These are phyloP conservation scores for Platypus cylindrus DNA, from an alignment of 2,888 invertebrate genomes.

Conservation along the genomic window DNA sequence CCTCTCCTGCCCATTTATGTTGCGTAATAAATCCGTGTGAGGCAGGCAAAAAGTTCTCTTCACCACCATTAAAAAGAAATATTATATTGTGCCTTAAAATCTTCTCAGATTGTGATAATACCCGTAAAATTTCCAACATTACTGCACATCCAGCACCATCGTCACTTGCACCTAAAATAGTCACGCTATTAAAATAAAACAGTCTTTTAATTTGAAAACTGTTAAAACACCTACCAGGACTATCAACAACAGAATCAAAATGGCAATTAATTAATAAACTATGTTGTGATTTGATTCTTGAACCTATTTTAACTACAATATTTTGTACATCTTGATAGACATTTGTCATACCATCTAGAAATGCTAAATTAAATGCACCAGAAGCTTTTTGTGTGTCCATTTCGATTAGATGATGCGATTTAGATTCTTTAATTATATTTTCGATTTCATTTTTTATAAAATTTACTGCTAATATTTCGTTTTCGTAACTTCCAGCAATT, in stretches of 20 bases:
- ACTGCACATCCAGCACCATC: slow-evolving; percentile 82
- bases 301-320: slow-evolving; percentile 52
- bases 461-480: slow-evolving; percentile 47
- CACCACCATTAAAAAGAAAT: slow-evolving; percentile 82
- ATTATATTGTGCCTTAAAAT: slow-evolving; percentile 63
- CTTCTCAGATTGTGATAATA: slow-evolving; percentile 46
- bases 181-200: not conserved
- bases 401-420: slow-evolving; percentile 36
- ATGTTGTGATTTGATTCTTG: slow-evolving; percentile 39
- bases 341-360: slow-evolving; percentile 59
- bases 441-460: slow-evolving; percentile 37
- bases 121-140: slow-evolving; percentile 69
- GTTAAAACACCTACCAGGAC: slow-evolving; percentile 47
- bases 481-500: slow-evolving; percentile 53
- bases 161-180: slow-evolving; percentile 63
- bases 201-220: too few species aligned
- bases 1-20: slow-evolving; percentile 66
- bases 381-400: slow-evolving; percentile 50
- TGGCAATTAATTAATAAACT: slow-evolving; percentile 65
- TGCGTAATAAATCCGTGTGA: slow-evolving; percentile 86
- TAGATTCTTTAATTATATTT: slow-evolving; percentile 35
- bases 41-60: slow-evolving; percentile 80
- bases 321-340: slow-evolving; percentile 57
- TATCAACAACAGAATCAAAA: slow-evolving; percentile 60
- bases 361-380: slow-evolving; percentile 55